Base-by-base conservation (phyloP, 2,113 vertebrate species). In the Cromileptes altivelis region DNA sequence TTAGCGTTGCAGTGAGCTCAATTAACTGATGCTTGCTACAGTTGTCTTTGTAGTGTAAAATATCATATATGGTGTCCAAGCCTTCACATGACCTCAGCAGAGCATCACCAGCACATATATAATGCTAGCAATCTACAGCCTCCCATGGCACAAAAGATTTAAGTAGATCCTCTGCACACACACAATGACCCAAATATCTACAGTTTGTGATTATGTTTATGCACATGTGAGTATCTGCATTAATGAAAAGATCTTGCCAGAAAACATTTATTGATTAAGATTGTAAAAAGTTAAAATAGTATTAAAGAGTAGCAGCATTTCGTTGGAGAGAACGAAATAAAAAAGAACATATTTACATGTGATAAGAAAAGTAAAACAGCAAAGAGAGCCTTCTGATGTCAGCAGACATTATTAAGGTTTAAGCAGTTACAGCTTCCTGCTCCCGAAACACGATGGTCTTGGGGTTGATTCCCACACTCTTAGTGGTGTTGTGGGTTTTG, bases 401-500 rank as follows among this genome's bases (percentile, higher is more conserved):
- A 45, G 42, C 42, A 45, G 9, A 45, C 9, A 9, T 45, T 45
- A 8, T 45, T 45, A 0, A 21, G 52, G 1, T 73, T 45, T 14
- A 89, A 6, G 58, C 71, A 1, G 88, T 61, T 14, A 50, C 0
- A 0, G 93, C 84, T 4, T 96, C 88, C 11, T 96, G 92, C 76
- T 95, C 96, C 85, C 96, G 97, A 8, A 94, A 87, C 50, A 96
- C 92, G 8, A 99, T 97, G 23, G 95, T 82, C 90, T 99, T 99
- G 53, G 99, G 98, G 90, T 98, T 99, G 78, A 96, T 97, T 6
- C 94, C 97, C 85, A 98, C 97, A 0, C 95, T 98, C 91, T 99
- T 99, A 0, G 98, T 99, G 92, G 96, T 97, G 82, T 99, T 99
- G 85, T 97, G 94, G 0, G 98, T 99, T 91, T 99, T 99, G 80